phyloP scores from a whole-genome alignment of 2,888 invertebrate genomes.

The Mellilla xanthometata region DNA sequence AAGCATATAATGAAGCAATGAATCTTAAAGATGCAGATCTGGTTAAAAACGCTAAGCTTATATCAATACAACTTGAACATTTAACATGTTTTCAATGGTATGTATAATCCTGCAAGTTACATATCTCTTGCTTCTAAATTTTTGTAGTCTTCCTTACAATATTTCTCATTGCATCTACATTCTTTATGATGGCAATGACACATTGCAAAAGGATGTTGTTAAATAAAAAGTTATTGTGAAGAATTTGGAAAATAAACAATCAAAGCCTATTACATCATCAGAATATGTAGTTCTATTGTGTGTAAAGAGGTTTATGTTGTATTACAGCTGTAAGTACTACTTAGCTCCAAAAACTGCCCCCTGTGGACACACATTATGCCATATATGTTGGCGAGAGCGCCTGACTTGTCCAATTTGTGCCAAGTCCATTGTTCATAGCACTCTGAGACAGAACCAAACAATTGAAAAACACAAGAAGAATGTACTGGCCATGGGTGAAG shows the following conservation, averaged over 20 bases:
- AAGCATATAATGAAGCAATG: constrained; percentile 31
- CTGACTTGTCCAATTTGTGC: constrained; percentile 55
- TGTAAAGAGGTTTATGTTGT: not conserved
- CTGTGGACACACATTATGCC: constrained; percentile 68
- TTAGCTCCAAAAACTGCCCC: constrained; percentile 40
- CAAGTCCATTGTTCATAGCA: constrained; percentile 42
- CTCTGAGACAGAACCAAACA: constrained; percentile 50
- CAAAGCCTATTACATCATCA: too few species aligned
- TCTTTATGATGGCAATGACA: too few species aligned
- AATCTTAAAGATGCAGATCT: constrained; percentile 44
- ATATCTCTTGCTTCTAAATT: too few species aligned
- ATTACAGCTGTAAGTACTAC: constrained; percentile 15
- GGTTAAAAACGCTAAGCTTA: constrained; percentile 44
- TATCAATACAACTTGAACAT: constrained; percentile 49
- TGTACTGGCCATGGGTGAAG: constrained; percentile 45
- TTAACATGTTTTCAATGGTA: constrained; percentile 70
- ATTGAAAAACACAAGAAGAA: constrained; percentile 53
- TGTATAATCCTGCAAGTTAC: constrained; percentile 22
- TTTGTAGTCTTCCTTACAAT: too few species aligned
- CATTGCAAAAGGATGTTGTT: too few species aligned
- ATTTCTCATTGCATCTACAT: too few species aligned
- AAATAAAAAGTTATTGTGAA: too few species aligned
- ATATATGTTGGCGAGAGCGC: constrained; percentile 58
- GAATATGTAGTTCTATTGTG: too few species aligned
- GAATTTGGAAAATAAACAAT: too few species aligned